phyloP scores from a whole-genome alignment of 1,140 invertebrate genomes.

The Drosophila ironensis region DNA sequence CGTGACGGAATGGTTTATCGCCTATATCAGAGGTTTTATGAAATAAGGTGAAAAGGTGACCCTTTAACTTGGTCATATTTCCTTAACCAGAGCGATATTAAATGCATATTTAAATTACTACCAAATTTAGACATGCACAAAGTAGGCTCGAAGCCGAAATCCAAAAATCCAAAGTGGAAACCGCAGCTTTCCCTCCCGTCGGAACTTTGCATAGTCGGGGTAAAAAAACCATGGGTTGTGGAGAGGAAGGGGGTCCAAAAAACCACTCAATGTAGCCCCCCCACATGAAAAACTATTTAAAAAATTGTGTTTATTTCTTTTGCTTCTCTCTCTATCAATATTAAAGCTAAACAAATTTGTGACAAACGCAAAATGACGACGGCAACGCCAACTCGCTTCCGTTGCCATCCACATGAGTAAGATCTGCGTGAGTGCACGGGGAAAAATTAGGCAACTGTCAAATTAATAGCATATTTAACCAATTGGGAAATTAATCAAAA shows the following conservation, averaged over 20 bases:
- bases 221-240: not conserved
- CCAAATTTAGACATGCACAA: conserved; percentile 39
- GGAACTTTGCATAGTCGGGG: conserved; percentile 36
- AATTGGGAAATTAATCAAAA: no score
- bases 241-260: not conserved
- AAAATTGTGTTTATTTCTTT: conserved; percentile 19
- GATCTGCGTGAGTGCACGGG: not conserved
- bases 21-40: not conserved
- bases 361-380: conserved; percentile 50
- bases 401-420: conserved; percentile 16
- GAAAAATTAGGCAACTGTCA: no score
- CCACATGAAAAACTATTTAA: conserved; percentile 54
- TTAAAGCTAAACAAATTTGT: conserved; percentile 59
- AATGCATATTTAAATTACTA: conserved; percentile 60
- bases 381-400: conserved; percentile 65
- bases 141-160: conserved; percentile 30
- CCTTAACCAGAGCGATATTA: conserved; percentile 25
- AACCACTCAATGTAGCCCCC: conserved; percentile 19
- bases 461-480: no score
- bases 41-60: no score
- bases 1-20: no score
- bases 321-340: conserved; percentile 46
- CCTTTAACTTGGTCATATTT: no score
- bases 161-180: conserved; percentile 20
- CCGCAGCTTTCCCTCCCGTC: conserved; percentile 37